These are phyloP conservation scores for Bostrychus sinensis DNA, from an alignment of 2,113 vertebrate genomes.

Conservation along the genomic window DNA sequence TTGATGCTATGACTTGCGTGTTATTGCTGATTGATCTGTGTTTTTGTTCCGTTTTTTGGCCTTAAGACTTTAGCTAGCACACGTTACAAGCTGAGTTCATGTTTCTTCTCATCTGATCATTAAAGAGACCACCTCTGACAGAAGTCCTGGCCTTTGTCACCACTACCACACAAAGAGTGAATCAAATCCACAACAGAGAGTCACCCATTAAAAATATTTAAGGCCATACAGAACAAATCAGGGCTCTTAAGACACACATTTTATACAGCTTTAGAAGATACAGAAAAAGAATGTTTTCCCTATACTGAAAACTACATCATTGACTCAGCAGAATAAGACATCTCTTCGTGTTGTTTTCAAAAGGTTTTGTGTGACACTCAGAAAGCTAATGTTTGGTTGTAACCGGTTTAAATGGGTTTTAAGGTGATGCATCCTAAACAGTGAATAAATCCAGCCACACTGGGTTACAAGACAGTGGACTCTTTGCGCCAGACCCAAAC, in stretches of 20 bases:
- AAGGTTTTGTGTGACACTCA: no score
- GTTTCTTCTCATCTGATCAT: background rate
- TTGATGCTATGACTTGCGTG: no score
- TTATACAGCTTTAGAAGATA: background rate
- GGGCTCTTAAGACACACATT: background rate
- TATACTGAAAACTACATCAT: no score
- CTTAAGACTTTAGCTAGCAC: background rate
- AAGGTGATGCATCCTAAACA: no score
- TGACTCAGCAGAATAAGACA: no score
- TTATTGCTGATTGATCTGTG: no score
- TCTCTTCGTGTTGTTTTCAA: no score
- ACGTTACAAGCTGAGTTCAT: background rate
- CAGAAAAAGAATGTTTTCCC: background rate
- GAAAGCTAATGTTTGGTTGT: no score
- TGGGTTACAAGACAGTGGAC: no score
- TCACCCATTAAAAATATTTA: background rate
- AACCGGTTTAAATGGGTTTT: no score
- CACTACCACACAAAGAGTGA: background rate
- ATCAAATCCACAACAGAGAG: background rate
- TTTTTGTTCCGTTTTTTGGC: background rate
- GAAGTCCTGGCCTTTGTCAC: background rate
- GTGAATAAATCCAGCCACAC: no score
- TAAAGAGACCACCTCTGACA: background rate
- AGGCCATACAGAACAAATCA: background rate
- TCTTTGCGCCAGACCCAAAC: no score